Conservation (phyloP, 2,888 invertebrate species). For the Rutpela maculata region DNA sequence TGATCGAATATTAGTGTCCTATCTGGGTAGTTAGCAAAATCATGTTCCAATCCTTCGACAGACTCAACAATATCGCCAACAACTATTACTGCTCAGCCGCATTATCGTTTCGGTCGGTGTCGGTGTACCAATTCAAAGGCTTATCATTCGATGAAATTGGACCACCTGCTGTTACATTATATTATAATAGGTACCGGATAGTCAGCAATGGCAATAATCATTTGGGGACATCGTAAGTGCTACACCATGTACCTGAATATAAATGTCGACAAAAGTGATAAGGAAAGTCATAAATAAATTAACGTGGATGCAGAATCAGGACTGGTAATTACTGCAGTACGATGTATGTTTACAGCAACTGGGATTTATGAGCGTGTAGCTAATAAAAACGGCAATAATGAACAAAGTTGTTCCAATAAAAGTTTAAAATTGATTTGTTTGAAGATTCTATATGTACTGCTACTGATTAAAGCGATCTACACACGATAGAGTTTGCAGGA, state of each 20-base stretch:
- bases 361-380: conserved; percentile 8
- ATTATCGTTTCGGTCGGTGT: no score
- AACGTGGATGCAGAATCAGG: neutral
- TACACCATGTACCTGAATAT: neutral
- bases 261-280: neutral
- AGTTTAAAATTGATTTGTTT: conserved; percentile 37
- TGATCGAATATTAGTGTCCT: no score
- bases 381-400: conserved; percentile 34
- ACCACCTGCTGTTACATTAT: neutral
- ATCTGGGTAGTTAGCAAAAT: no score
- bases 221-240: no score
- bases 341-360: conserved; percentile 12
- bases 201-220: no score
- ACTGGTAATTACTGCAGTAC: neutral
- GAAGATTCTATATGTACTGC: conserved; percentile 15
- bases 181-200: no score
- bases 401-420: conserved; percentile 17
- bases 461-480: conserved; percentile 3
- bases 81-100: no score
- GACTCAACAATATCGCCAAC: no score
- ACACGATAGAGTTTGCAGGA: no score
- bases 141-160: neutral
- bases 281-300: neutral
- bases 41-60: no score
- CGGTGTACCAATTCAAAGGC: no score